Evolutionary conservation across 2,888 invertebrate species (phyloP), one percentile per base, ranked within the genome.

Genomic region (Deilephila elpenor): DNA sequence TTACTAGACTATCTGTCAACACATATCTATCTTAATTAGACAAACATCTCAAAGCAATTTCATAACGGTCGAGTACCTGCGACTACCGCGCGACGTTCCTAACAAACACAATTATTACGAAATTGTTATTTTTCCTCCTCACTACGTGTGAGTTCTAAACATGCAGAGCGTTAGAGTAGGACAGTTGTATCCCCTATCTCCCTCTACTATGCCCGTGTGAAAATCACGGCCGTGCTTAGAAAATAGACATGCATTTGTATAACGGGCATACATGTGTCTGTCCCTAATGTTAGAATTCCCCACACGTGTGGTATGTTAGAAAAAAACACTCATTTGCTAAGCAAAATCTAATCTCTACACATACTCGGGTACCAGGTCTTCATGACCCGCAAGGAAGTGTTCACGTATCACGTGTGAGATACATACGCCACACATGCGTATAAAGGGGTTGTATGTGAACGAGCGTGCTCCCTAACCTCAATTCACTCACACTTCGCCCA

Each of bases 271-370:
- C 72, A 59, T 74, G 75, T 72, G 76, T 77, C 77, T 56, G 25
- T 25, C n/a, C 19, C 56, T 25, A 37, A 56, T 64, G 59, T 67
- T 59, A 64, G 56, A 34, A 84, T 85, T 84, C 86, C 85, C 73
- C 79, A 79, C 88, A 84, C 85, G 85, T 85, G 87, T 85, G 85
- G 78, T 74, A 76, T 88, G 86, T 93, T 92, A 93, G 92, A 93
- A 93, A 94, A 91, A 93, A 91, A 90, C 83, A 85, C 88, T 86
- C 91, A 88, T 93, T 93, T 90, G 92, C 90, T 94, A 91, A 93
- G 94, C 89, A 94, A 94, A 92, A 94, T 94, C 94, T 94, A 94
- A 94, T 94, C 94, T 94, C 92, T 90, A 88, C 94, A 94, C 94
- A 94, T 94, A 94, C 93, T 94, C 92, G 82, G 85, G 83, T 90